Conservation (phyloP, 2,113 vertebrate genomes). For the Bambusicola thoracicus region DNA sequence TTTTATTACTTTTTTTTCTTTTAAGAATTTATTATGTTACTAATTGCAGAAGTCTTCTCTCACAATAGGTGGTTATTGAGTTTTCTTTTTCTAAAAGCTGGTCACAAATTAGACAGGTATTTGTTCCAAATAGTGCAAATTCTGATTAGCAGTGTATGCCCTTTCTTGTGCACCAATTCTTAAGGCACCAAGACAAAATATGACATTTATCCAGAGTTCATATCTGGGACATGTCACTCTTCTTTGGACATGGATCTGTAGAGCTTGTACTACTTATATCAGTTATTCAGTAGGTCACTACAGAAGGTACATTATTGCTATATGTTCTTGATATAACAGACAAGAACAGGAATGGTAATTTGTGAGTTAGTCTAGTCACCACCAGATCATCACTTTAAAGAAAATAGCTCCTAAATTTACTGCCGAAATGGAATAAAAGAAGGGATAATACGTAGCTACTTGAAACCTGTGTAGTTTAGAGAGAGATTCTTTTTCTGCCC, state of each 20-base stretch:
- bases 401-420: background rate
- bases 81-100: background rate
- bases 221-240: background rate
- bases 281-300: background rate
- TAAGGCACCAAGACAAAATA: background rate
- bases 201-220: background rate
- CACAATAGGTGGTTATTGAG: background rate
- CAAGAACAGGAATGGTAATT: background rate
- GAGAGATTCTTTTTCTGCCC: background rate
- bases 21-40: background rate
- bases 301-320: background rate
- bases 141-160: background rate
- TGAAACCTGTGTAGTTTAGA: background rate
- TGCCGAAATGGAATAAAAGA: background rate
- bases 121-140: background rate
- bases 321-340: background rate
- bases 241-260: background rate
- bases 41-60: background rate
- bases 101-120: background rate
- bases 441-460: background rate
- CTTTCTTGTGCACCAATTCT: background rate
- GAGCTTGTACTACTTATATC: background rate
- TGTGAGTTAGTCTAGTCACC: background rate
- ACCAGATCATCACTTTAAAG: background rate
- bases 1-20: background rate